A percentile compares a stretch with the other conserved stretches of the same genome.
phyloP scores from a whole-genome alignment of 1,140 invertebrate species.

The Drosophila nigrodunni region DNA sequence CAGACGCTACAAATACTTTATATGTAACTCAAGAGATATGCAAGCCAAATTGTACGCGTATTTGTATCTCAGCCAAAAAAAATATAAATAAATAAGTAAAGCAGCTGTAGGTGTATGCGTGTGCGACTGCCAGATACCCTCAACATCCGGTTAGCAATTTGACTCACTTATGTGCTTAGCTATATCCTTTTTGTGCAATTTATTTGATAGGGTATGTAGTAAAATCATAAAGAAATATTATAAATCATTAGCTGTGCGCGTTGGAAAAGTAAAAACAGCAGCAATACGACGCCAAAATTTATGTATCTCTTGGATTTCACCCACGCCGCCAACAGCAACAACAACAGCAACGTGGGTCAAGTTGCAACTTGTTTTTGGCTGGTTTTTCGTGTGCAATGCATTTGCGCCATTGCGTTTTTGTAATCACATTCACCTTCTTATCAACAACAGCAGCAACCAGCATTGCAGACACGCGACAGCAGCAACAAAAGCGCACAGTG shows the following conservation, averaged over 20 bases:
- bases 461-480: conserved; percentile 32
- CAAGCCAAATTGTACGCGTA: conserved; percentile 56
- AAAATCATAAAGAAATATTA: conserved; percentile 41
- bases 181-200: background rate
- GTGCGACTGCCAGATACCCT: conserved; percentile 18
- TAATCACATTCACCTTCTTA: conserved; percentile 56
- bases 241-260: conserved; percentile 64
- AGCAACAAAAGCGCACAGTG: conserved; percentile 34
- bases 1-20: conserved; percentile 62
- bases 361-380: conserved; percentile 59
- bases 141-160: conserved; percentile 8
- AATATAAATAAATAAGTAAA: conserved; percentile 16
- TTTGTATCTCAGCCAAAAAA: conserved; percentile 58
- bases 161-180: background rate
- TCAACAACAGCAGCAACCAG: conserved; percentile 30
- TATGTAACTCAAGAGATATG: conserved; percentile 72
- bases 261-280: conserved; percentile 77
- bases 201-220: conserved; percentile 22
- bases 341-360: conserved; percentile 47
- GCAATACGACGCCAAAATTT: conserved; percentile 73
- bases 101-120: background rate
- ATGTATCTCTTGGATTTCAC: conserved; percentile 77
- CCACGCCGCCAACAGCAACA: conserved; percentile 58
- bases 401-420: conserved; percentile 35
- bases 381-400: conserved; percentile 26